Evolutionary conservation across 2,888 invertebrate species (phyloP).

Genomic region (Tetranychus piercei): DNA sequence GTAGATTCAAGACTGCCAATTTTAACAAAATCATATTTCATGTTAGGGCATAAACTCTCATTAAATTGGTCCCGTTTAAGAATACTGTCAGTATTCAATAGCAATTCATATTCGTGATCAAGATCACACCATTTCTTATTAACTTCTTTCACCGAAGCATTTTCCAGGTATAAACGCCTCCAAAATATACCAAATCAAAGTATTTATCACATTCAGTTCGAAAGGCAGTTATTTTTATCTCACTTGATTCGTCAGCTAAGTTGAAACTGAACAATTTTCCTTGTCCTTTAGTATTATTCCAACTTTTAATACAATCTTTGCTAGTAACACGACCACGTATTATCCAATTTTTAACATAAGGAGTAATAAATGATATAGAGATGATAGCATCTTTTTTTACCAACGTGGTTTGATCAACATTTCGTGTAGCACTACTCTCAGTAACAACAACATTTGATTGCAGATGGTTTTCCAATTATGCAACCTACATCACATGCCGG

Average conservation of each 20-base stretch:
- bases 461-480: too few species aligned
- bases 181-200: conserved; percentile 41
- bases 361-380: too few species aligned
- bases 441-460: too few species aligned
- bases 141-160: too few species aligned
- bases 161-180: too few species aligned
- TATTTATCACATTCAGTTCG: conserved; percentile 69
- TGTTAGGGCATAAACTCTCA: conserved; percentile 28
- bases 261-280: conserved; percentile 84
- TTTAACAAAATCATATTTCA: conserved; percentile 34
- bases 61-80: conserved; percentile 37
- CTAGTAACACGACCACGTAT: conserved; percentile 65
- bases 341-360: conserved; percentile 36
- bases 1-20: conserved; percentile 31
- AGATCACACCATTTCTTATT: too few species aligned
- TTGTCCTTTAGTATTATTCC: conserved; percentile 66
- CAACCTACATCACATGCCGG: too few species aligned
- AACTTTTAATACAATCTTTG: conserved; percentile 60
- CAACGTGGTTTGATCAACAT: too few species aligned
- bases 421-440: too few species aligned
- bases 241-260: conserved; percentile 78
- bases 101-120: too few species aligned
- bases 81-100: conserved; percentile 51
- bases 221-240: conserved; percentile 79
- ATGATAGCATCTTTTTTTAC: too few species aligned